phyloP scores from a whole-genome alignment of 2,888 invertebrate species.

The Antheraea yamamai region DNA sequence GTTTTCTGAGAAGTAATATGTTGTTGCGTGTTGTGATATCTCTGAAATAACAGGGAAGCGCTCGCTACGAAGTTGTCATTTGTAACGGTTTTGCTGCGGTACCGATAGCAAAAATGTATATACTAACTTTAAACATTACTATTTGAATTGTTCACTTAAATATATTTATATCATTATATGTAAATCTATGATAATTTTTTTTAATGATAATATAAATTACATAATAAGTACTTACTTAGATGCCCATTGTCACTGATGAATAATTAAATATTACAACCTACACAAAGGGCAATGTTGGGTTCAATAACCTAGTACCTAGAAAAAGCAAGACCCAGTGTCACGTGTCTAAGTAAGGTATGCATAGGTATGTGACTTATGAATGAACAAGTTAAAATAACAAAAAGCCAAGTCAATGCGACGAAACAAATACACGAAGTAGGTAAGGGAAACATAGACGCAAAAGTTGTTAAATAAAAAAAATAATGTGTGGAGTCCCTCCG shows the following conservation, averaged over 20 bases:
- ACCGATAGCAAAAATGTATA: slow-evolving; percentile 52
- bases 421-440: too few species aligned
- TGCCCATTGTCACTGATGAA: neutral
- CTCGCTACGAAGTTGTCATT: slow-evolving; percentile 82
- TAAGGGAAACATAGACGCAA: too few species aligned
- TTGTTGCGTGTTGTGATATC: slow-evolving; percentile 83
- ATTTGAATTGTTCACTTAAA: neutral
- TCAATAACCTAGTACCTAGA: neutral
- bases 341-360: neutral
- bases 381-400: too few species aligned
- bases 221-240: neutral
- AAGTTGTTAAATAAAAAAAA: neutral
- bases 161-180: neutral
- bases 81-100: slow-evolving; percentile 75
- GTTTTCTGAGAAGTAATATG: slow-evolving; percentile 79
- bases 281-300: neutral
- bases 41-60: slow-evolving; percentile 83
- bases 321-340: neutral
- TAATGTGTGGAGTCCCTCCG: too few species aligned
- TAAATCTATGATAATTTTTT: neutral
- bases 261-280: neutral
- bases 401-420: too few species aligned
- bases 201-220: neutral
- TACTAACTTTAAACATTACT: neutral
- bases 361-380: too few species aligned